A percentile compares a stretch with the other conserved stretches of the same genome.
phyloP scores from a whole-genome alignment of 2,113 vertebrate species.

The Danionella cerebrum region DNA sequence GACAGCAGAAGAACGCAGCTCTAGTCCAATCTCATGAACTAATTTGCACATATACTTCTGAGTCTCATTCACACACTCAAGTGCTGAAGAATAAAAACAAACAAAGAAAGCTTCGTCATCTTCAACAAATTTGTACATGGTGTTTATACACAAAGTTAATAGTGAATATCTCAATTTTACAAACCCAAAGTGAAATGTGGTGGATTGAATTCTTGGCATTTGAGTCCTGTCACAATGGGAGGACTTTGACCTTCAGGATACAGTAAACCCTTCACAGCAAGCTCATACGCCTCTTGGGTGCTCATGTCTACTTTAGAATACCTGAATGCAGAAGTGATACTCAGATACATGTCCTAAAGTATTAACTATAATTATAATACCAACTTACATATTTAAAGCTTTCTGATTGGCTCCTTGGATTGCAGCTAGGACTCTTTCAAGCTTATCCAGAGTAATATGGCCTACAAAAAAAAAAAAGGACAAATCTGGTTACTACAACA shows the following conservation, averaged over 20 bases:
- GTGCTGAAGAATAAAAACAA: constrained; percentile 64
- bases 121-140: too few species aligned
- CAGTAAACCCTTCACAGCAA: constrained; percentile 79
- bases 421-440: constrained; percentile 79
- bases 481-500: too few species aligned
- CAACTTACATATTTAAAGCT: constrained; percentile 75
- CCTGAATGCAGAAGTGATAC: constrained; percentile 52
- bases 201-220: constrained; percentile 71
- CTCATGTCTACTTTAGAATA: constrained; percentile 77
- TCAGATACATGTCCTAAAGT: background rate
- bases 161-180: background rate
- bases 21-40: constrained; percentile 85
- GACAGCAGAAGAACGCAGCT: constrained; percentile 77
- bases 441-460: constrained; percentile 82
- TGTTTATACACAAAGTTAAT: too few species aligned
- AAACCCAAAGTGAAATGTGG: constrained; percentile 87
- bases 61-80: constrained; percentile 87
- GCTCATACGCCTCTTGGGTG: constrained; percentile 87
- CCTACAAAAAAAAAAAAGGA: constrained; percentile 69
- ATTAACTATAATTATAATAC: background rate
- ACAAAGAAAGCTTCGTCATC: too few species aligned
- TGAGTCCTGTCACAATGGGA: constrained; percentile 76
- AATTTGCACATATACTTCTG: constrained; percentile 80
- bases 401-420: constrained; percentile 89
- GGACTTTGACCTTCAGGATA: constrained; percentile 76